Evolutionary conservation across 2,888 invertebrate species (phyloP).

Genomic region (Anagyrus pseudococci): DNA sequence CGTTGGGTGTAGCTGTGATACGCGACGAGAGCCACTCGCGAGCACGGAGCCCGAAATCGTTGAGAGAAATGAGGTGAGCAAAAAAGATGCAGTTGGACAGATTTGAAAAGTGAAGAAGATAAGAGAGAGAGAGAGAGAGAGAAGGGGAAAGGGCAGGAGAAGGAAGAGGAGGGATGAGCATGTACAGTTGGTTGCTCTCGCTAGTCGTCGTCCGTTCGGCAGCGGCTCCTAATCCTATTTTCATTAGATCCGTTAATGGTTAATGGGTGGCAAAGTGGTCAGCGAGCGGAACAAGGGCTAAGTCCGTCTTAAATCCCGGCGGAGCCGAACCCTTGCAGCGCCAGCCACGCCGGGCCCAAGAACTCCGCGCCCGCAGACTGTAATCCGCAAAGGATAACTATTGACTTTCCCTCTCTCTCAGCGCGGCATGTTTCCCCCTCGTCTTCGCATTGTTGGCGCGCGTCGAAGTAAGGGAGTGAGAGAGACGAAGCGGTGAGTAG

Average conservation of each 20-base stretch:
- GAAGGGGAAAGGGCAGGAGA: neutral
- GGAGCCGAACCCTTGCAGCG: conserved; percentile 49
- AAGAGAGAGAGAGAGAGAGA: too few species aligned
- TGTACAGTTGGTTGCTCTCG: neutral
- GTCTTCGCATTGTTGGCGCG: conserved; percentile 10
- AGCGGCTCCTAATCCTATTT: conserved; percentile 58
- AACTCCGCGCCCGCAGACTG: conserved; percentile 41
- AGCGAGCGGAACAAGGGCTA: conserved; percentile 62
- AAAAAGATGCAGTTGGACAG: too few species aligned
- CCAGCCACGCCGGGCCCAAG: conserved; percentile 46
- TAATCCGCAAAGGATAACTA: conserved; percentile 57
- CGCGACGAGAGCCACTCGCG: too few species aligned
- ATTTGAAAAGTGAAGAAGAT: too few species aligned
- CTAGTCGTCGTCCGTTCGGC: neutral
- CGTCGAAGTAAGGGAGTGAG: neutral
- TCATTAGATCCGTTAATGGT: conserved; percentile 61
- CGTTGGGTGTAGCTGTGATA: too few species aligned
- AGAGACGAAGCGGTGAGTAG: too few species aligned
- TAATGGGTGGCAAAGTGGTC: conserved; percentile 62
- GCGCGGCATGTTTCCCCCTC: neutral
- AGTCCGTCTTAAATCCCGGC: conserved; percentile 61
- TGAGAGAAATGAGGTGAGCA: too few species aligned
- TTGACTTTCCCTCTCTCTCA: conserved; percentile 45
- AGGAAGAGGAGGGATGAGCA: neutral
- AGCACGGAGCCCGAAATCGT: too few species aligned